These are phyloP conservation scores for Harpalus rubripes DNA, from an alignment of 2,888 invertebrate genomes.

Conservation along the genomic window DNA sequence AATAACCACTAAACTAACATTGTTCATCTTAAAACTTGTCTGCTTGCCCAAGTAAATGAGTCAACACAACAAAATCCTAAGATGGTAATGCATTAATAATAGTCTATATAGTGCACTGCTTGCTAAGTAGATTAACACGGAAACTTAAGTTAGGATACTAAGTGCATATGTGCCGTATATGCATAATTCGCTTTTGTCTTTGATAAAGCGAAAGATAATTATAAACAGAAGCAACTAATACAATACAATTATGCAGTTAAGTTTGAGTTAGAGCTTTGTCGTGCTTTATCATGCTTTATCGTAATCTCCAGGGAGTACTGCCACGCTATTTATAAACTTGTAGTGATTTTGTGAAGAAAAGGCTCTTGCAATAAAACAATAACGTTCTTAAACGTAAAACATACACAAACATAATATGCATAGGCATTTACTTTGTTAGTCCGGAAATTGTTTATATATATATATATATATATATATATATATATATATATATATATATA, in stretches of 20 bases:
- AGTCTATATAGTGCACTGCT: neutral
- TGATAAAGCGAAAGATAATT: constrained; percentile 29
- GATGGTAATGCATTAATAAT: neutral
- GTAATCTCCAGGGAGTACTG: neutral
- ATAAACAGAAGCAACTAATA: constrained; percentile 17
- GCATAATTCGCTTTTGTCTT: constrained; percentile 21
- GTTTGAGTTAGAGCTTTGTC: neutral
- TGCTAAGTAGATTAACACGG: neutral
- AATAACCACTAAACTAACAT: too few relatives aligned
- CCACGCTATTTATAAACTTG: too few relatives aligned
- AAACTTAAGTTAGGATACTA: neutral
- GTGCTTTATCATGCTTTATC: neutral
- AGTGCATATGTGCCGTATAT: constrained; percentile 1
- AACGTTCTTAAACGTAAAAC: too few relatives aligned
- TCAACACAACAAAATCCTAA: neutral
- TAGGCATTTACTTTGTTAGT: too few relatives aligned
- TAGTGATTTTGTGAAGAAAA: too few relatives aligned
- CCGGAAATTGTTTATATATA: too few relatives aligned
- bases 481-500: too few relatives aligned
- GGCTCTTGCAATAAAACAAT: too few relatives aligned
- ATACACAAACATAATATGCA: too few relatives aligned
- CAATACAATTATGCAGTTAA: constrained; percentile 14
- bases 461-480: too few relatives aligned
- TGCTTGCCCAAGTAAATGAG: too few relatives aligned
- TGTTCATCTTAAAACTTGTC: too few relatives aligned